phyloP scores from a whole-genome alignment of 2,888 invertebrate species.

The Watsonalla binaria region DNA sequence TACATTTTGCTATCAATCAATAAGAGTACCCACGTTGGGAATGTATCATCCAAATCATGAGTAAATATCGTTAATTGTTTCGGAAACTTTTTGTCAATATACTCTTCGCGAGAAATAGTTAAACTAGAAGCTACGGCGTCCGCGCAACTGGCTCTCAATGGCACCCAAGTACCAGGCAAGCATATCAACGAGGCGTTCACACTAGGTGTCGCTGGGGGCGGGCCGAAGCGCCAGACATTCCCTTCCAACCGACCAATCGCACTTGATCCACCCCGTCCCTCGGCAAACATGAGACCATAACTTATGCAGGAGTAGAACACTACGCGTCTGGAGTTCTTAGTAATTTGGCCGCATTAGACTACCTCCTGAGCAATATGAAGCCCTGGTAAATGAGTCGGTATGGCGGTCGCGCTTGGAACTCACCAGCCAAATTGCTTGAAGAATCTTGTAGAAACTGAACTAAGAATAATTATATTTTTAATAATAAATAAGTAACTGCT shows the following conservation, averaged over 20 bases:
- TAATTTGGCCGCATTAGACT: conserved; percentile 37
- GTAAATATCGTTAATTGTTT: too few species aligned
- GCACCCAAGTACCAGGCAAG: conserved; percentile 61
- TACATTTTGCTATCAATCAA: conserved; percentile 10
- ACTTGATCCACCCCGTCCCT: conserved; percentile 57
- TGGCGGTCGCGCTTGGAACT: conserved; percentile 34
- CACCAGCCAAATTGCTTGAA: conserved; percentile 3
- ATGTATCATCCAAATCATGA: too few species aligned
- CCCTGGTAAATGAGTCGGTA: conserved; percentile 55
- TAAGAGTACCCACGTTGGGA: background rate
- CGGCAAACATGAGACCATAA: conserved; percentile 31
- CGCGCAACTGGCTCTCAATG: conserved; percentile 40
- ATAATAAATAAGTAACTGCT: too few species aligned
- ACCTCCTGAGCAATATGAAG: conserved; percentile 46
- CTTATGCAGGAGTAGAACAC: conserved; percentile 34
- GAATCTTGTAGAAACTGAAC: too few species aligned
- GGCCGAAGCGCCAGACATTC: conserved; percentile 67
- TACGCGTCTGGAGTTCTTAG: conserved; percentile 38
- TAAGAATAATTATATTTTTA: too few species aligned
- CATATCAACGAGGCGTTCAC: conserved; percentile 70
- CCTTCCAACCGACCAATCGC: conserved; percentile 64
- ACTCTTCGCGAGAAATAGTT: too few species aligned
- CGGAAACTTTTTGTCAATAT: too few species aligned
- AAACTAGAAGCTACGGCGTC: background rate
- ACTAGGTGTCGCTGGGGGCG: conserved; percentile 64